Evolutionary conservation across 2,113 vertebrate genomes (phyloP).

Genomic region (Catharus fuscescens): DNA sequence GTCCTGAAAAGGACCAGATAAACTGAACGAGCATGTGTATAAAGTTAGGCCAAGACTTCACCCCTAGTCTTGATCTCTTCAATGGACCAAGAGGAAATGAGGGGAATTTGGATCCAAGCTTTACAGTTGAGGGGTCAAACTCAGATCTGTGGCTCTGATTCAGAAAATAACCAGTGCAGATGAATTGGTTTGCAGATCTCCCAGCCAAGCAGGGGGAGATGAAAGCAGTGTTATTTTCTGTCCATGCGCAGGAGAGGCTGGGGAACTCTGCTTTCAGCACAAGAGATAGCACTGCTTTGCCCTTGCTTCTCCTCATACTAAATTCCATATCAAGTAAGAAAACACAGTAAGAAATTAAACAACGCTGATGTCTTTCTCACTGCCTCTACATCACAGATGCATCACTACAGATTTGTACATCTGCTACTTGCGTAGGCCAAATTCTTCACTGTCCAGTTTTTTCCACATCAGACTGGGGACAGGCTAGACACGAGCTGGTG

Average conservation of each 20-base stretch:
- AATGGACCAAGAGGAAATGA: not conserved
- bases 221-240: not conserved
- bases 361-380: rapidly evolving
- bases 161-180: not conserved
- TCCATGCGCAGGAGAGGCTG: not conserved
- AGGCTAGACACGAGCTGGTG: not conserved
- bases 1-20: not conserved
- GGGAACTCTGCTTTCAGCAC: not conserved
- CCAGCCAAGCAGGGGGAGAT: not conserved
- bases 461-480: not conserved
- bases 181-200: not conserved
- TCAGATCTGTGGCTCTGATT: not conserved
- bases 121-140: not conserved
- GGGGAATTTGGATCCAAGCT: not conserved
- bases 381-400: not conserved
- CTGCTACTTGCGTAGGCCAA: not conserved
- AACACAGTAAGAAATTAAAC: not conserved
- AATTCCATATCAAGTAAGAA: not conserved
- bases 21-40: not conserved
- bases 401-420: not conserved
- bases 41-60: not conserved
- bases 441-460: not conserved
- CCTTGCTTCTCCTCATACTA: not conserved
- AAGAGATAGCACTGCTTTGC: not conserved
- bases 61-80: not conserved